A percentile compares a stretch with the other conserved stretches of the same genome.
Evolutionary conservation across 2,888 invertebrate genomes (phyloP).

Genomic region (Morpho helenor): DNA sequence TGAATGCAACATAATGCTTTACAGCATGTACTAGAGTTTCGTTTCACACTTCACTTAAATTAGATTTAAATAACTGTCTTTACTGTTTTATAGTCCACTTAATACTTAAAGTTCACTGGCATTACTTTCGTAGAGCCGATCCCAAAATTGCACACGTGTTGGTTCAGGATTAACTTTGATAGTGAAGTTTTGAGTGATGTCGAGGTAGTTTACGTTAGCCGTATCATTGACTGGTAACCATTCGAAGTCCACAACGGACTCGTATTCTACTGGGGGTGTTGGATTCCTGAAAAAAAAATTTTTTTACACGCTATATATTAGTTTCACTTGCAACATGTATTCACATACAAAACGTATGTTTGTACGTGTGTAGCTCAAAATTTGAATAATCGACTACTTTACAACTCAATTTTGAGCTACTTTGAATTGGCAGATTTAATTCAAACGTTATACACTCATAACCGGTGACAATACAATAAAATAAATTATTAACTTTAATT

Average conservation of each 20-base stretch:
- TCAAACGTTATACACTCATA: no score
- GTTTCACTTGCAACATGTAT: no score
- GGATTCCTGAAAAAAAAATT: constrained; percentile 60
- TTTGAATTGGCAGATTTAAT: no score
- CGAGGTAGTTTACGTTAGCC: constrained; percentile 62
- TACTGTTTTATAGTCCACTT: not conserved
- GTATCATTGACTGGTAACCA: constrained; percentile 75
- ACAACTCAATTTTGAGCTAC: no score
- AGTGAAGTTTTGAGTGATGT: constrained; percentile 75
- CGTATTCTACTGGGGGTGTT: constrained; percentile 73
- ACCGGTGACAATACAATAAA: no score
- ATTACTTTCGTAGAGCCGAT: constrained; percentile 65
- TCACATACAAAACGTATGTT: no score
- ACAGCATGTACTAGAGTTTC: constrained; percentile 8
- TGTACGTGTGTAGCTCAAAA: no score
- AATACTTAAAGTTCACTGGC: constrained; percentile 25
- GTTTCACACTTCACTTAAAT: constrained; percentile 21
- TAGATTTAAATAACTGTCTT: constrained; percentile 21
- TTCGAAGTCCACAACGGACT: constrained; percentile 66
- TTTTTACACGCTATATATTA: no score
- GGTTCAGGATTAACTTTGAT: constrained; percentile 72
- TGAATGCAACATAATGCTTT: not conserved
- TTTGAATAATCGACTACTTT: no score
- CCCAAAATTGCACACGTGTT: constrained; percentile 78
- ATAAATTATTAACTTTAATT: no score